Percentiles rank a stretch among this genome's conserved stretches.
phyloP scores from a whole-genome alignment of 1,140 invertebrate species.

The Pogonomyrmex barbatus region DNA sequence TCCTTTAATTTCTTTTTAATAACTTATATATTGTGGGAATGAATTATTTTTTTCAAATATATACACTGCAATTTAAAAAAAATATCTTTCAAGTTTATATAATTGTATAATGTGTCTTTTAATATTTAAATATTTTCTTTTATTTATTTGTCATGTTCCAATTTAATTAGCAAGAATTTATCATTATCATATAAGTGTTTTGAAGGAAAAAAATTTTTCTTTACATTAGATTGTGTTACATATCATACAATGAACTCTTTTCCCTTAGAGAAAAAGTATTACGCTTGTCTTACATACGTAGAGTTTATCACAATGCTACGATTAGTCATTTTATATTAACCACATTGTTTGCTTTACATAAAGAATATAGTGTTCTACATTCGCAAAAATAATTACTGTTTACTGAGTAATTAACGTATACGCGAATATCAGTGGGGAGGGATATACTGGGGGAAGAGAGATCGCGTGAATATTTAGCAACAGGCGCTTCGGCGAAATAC shows the following conservation, averaged over 20 bases:
- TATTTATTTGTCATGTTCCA: neutral
- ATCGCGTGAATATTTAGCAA: constrained; percentile 74
- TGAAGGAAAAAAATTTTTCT: neutral
- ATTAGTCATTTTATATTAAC: constrained; percentile 49
- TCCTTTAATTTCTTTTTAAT: constrained; percentile 10
- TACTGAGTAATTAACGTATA: constrained; percentile 72
- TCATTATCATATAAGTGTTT: constrained; percentile 15
- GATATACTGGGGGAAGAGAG: constrained; percentile 36
- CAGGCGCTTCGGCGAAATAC: constrained; percentile 77
- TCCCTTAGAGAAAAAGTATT: constrained; percentile 1
- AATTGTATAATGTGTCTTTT: neutral
- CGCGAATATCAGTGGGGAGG: neutral
- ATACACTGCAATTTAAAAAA: neutral
- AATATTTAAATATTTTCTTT: neutral
- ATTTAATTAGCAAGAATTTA: neutral
- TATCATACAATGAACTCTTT: constrained; percentile 4
- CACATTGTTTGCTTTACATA: constrained; percentile 37
- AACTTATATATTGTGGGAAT: neutral
- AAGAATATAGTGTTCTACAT: constrained; percentile 62
- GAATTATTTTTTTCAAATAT: neutral
- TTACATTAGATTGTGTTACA: neutral
- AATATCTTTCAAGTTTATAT: neutral
- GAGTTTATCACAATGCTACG: constrained; percentile 59
- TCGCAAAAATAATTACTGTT: constrained; percentile 76
- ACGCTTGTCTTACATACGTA: neutral